Base-by-base conservation (phyloP, 2,113 vertebrate genomes). In the Penelope pileata region DNA sequence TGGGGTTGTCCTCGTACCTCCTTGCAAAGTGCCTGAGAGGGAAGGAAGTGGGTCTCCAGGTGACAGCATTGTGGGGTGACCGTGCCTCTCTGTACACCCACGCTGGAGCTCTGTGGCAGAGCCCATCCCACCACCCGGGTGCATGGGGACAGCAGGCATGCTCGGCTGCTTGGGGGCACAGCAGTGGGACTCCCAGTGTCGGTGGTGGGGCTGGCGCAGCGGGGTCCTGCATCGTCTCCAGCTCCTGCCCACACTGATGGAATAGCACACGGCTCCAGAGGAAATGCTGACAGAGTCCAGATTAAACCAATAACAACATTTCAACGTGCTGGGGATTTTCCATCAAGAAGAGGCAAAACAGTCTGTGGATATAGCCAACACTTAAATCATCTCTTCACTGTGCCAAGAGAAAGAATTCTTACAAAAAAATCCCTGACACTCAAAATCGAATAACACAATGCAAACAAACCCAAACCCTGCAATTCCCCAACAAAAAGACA, bases 21-120 rank as follows among this genome's bases (percentile, higher is more conserved):
- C 30, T 29, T 36, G 32, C 53, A 40, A 18, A 24, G 29, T 23
- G 16, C 36, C 47, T 13, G 8, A n/a, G n/a, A 29, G 19, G 14
- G 3, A 16, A 66, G 22, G 19, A 2, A 10, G 38, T 30, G 15
- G 10, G 8, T 48, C 50, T 51, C 5, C 9, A n/a, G 48, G 24
- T 15, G 26, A 45, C 7, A 78, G 9, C 62, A 70, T 11, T 22
- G 34, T 26, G 12, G 34, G 68, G 45, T 66, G 38, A 9, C 56
- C 24, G 73, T 11, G 36, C n/a, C 58, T 36, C 45, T 48, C 53
- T 0, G 0, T 5, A 13, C 22, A n/a, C 60, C 40, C 1, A 0
- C 16, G 72, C 15, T 15, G 15, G 10, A 43, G 42, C 29, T 63
- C 38, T 12, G 22, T 36, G 50, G 29, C n/a, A 42, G 36, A 91